These are phyloP conservation scores for Anisognathus igniventris DNA, from an alignment of 2,797 vertebrate genomes.

Conservation along the genomic window DNA sequence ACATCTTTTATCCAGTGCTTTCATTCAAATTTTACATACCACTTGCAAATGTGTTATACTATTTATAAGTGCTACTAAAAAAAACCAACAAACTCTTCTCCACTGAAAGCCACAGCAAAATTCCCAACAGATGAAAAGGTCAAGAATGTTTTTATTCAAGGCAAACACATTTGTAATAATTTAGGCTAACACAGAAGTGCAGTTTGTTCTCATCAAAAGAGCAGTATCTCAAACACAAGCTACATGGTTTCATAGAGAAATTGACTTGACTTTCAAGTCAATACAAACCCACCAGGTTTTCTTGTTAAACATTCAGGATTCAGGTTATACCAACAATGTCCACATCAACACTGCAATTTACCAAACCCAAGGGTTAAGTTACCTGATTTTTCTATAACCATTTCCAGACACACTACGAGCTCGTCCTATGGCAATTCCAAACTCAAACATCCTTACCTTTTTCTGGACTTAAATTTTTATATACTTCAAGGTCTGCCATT, in stretches of 20 bases:
- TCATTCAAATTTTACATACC: neutral
- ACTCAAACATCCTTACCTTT: slow-evolving; percentile 84
- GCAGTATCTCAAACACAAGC: neutral
- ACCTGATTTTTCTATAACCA: neutral
- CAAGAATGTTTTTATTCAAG: neutral
- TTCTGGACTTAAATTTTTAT: slow-evolving; percentile 92
- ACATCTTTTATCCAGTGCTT: neutral
- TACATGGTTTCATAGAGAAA: neutral
- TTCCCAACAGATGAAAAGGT: slow-evolving; percentile 17
- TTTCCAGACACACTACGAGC: neutral
- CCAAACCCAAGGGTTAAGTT: neutral
- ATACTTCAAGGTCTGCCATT: slow-evolving; percentile 98
- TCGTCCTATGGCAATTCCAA: neutral
- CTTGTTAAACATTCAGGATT: neutral
- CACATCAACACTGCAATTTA: neutral
- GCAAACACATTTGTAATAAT: neutral
- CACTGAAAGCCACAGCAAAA: neutral
- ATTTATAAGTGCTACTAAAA: neutral
- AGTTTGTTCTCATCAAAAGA: neutral
- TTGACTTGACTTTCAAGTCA: neutral
- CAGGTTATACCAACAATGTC: neutral
- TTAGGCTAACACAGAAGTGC: neutral
- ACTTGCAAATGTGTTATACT: neutral
- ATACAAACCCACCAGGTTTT: neutral
- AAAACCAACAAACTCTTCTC: neutral